Base-by-base conservation (phyloP, 2,888 invertebrate species). In the Crepidodera aurea region DNA sequence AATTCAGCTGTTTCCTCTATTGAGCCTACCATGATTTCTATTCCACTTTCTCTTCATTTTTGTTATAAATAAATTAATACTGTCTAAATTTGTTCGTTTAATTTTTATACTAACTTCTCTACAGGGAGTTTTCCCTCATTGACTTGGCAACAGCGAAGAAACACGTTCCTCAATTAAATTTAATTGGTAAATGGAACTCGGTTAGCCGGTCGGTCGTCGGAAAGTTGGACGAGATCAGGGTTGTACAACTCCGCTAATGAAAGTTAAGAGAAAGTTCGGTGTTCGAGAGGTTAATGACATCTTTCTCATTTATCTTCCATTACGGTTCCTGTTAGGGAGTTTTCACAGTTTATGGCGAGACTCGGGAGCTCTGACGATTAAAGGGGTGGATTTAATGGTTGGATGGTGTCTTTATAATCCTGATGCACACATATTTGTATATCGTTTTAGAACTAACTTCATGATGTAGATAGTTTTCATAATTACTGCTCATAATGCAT, bases 151-250 rank as follows among this genome's bases (percentile, higher is more conserved):
- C 57, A 29, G 13, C 51, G 51, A 40, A 1, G 54, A 55, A 65
- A 61, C 58, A 65, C 61, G 53, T 59, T 51, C 44, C 54, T 42
- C 66, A 79, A 79, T 80, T 78, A 80, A 75, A 74, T 75, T 76
- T 80, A 79, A 79, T 79, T 74, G 73, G 69, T 67, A 71, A 60
- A 70, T 74, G 74, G 74, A 75, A 76, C 73, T 79, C 76, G 79
- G 79, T 79, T 78, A 78, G 72, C 74, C 74, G 79, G 79, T 79
- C 57, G 57, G 60, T 56, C 79, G 79, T 79, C 78, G 76, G 74
- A 78, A 78, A 78, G 78, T 79, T 79, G 79, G 78, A 78, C 78
- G 76, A 79, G 79, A 79, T 79, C 79, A 78, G 78, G 78, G 77
- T 75, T 75, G 60, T 69, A 50, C 29, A 60, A 51, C 54, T 55